These are phyloP conservation scores for Papilio aristodemus DNA, from an alignment of 1,140 invertebrate genomes.

Conservation along the genomic window DNA sequence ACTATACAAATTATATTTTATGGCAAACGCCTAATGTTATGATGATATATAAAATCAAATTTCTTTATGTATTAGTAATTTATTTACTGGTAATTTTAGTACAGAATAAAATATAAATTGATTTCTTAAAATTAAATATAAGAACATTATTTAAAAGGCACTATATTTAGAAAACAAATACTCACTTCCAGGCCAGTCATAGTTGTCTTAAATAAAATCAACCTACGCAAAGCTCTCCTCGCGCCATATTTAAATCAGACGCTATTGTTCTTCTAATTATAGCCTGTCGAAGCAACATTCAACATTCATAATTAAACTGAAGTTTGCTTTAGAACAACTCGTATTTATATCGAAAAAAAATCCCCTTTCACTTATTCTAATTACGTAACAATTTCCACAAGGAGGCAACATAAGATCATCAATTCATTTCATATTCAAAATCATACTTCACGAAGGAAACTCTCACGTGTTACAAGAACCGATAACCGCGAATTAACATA, in stretches of 20 bases:
- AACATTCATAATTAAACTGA: constrained; percentile 36
- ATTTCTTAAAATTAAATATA: too few relatives aligned
- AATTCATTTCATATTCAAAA: constrained; percentile 30
- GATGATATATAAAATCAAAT: too few relatives aligned
- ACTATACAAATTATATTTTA: background rate
- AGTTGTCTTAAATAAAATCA: constrained; percentile 29
- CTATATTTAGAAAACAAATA: background rate
- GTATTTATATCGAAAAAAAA: constrained; percentile 35
- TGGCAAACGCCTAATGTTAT: too few relatives aligned
- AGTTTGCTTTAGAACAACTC: constrained; percentile 36
- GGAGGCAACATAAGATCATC: constrained; percentile 22
- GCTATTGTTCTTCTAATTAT: constrained; percentile 60
- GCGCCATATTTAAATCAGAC: constrained; percentile 43
- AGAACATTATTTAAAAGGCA: background rate
- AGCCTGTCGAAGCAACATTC: constrained; percentile 46
- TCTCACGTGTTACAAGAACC: constrained; percentile 39
- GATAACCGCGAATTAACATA: constrained; percentile 54
- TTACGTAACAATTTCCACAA: constrained; percentile 32
- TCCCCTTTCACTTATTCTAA: constrained; percentile 26
- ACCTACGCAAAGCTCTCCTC: constrained; percentile 27
- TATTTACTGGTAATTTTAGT: too few relatives aligned
- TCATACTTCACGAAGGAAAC: constrained; percentile 43
- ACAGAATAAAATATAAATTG: too few relatives aligned
- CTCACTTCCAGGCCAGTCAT: constrained; percentile 6
- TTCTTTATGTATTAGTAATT: too few relatives aligned